Evolutionary conservation across 2,888 invertebrate species (phyloP), one percentile per base, ranked within the genome.

Genomic region (Scelioninae gen. 2): DNA sequence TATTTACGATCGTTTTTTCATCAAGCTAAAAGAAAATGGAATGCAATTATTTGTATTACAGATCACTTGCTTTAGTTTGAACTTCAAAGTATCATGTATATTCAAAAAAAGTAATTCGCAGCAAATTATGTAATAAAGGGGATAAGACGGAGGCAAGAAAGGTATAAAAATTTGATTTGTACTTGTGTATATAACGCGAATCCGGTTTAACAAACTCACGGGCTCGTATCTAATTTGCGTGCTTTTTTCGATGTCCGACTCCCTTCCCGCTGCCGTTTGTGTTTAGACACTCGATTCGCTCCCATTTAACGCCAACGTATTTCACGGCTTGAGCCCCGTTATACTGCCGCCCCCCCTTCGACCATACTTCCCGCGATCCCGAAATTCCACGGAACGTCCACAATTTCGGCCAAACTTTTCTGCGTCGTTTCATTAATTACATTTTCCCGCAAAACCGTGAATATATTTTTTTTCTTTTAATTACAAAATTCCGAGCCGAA

Each of bases 261-360:
- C 11, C 41, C 28, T 60, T 60, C 58, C 60, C 35, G 58, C 50
- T 52, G 60, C 60, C 45, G 39, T 60, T 60, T 37, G 60, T 45
- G 43, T 68, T 68, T 68, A 68, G 60, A 68, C 43, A 18, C 41
- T 52, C 46, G 57, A 48, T 25, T 48, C 57, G 57, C 67, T 41
- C 48, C 18, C 57, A 48, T 60, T 68, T 68, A 52, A 60, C 52
- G 45, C 68, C 60, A 55, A 61, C 69, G 69, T 69, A 69, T 61
- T 68, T 69, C 69, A 69, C 61, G 33, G 45, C 28, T 61, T 18
- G 41, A 55, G 22, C 35, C 43, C 58, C 46, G 37, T 46, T n/a
- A n/a, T 45, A 41, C 10, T 43, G 35, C n/a, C n/a, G n/a, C n/a
- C 68, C 60, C 60, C 45, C 58, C 48, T 68, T 60, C 58, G 25